Percentiles rank a stretch among this genome's conserved stretches.
These are phyloP conservation scores for Enoplosus armatus DNA, from an alignment of 2,797 vertebrate genomes.

Conservation along the genomic window DNA sequence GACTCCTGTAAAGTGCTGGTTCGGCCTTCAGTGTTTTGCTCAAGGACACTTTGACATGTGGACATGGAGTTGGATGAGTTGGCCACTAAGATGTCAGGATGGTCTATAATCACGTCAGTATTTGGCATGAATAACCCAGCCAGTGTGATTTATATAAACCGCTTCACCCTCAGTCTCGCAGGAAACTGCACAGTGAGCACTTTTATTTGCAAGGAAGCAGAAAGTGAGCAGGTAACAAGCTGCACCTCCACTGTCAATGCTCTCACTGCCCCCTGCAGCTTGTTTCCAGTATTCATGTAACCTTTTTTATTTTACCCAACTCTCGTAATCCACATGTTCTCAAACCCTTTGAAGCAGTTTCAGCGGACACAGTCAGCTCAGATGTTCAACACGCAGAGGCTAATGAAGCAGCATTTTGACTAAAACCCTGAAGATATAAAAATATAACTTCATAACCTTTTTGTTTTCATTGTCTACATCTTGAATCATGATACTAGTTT, in stretches of 20 bases:
- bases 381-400: background rate
- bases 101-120: background rate
- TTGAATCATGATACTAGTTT: background rate
- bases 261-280: slow-evolving; percentile 78
- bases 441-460: background rate
- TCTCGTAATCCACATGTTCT: background rate
- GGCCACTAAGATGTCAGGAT: background rate
- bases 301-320: background rate
- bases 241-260: slow-evolving; percentile 2
- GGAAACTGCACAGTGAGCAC: background rate
- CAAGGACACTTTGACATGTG: background rate
- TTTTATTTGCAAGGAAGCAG: background rate
- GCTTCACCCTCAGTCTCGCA: too few species aligned
- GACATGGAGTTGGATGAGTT: background rate
- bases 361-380: background rate
- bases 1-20: background rate
- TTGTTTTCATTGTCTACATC: too few species aligned
- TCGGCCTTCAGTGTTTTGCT: background rate
- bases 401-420: background rate
- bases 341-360: background rate
- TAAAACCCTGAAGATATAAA: background rate
- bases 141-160: background rate
- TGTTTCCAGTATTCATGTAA: slow-evolving; percentile 7
- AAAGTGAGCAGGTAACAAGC: background rate
- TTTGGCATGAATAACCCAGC: background rate